Conservation (phyloP, 2,888 invertebrate genomes). For the Polydrusus pterygomalis region DNA sequence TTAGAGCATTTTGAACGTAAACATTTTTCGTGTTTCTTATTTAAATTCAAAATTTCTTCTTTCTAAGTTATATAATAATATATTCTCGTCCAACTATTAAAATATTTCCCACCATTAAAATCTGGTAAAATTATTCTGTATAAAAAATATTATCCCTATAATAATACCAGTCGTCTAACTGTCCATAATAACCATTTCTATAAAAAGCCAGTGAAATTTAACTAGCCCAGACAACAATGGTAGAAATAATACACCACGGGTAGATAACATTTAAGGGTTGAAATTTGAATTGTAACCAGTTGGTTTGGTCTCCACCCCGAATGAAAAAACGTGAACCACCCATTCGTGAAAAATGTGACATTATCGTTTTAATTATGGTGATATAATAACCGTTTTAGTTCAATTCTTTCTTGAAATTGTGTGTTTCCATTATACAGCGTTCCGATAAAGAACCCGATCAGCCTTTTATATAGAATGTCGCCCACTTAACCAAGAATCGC, state of each 20-base stretch:
- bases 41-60: no score
- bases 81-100: no score
- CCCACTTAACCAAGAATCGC: no score
- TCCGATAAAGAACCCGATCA: no score
- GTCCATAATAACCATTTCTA: constrained; percentile 28
- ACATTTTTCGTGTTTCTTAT: no score
- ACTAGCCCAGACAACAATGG: constrained; percentile 32
- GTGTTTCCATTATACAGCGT: not conserved
- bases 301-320: constrained; percentile 33
- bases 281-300: constrained; percentile 37
- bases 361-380: not conserved
- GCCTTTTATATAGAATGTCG: no score
- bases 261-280: constrained; percentile 25
- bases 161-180: constrained; percentile 35
- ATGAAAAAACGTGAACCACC: constrained; percentile 38
- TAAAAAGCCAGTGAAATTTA: constrained; percentile 41
- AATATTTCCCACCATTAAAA: constrained; percentile 14
- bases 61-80: no score
- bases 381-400: no score
- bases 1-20: no score
- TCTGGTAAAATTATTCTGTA: not conserved
- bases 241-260: constrained; percentile 45
- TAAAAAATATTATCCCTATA: constrained; percentile 12
- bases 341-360: constrained; percentile 45
- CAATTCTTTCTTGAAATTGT: no score